Evolutionary conservation across 35 echinoderm and acorn worm species (phyloP).

Genomic region (Diadema setosum): DNA sequence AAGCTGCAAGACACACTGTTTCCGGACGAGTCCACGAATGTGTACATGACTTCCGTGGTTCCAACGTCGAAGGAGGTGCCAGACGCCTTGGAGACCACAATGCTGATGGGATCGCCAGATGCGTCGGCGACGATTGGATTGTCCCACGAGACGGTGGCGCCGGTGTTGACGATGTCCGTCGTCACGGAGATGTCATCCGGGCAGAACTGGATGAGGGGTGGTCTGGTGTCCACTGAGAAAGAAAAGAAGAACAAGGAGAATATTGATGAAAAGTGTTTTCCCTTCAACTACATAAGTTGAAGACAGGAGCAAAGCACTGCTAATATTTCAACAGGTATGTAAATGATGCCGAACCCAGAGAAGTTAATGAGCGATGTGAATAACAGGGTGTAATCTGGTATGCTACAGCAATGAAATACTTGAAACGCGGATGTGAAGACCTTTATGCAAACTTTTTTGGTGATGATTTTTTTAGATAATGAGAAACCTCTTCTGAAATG

Average conservation of each 20-base stretch:
- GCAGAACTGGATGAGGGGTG: slow-evolving; percentile 42
- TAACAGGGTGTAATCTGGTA: no score
- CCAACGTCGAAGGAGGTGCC: slow-evolving; percentile 33
- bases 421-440: no score
- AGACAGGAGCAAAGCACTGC: no score
- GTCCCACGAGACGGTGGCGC: slow-evolving; percentile 24
- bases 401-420: no score
- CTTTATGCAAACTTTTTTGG: no score
- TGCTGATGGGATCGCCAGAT: slow-evolving; percentile 26
- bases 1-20: slow-evolving; percentile 44
- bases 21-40: slow-evolving; percentile 35
- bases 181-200: slow-evolving; percentile 29
- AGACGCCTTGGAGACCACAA: background rate
- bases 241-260: background rate
- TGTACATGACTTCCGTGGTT: slow-evolving; percentile 36
- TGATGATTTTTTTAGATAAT: no score
- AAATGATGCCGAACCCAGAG: no score
- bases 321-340: no score
- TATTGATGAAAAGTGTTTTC: no score
- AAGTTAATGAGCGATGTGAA: no score
- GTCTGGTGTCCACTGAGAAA: slow-evolving; percentile 36
- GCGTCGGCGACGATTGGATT: slow-evolving; percentile 50
- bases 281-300: no score
- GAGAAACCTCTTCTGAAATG: no score
- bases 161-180: slow-evolving; percentile 9